Evolutionary conservation across 2,113 vertebrate species (phyloP).

Genomic region (Lycocorax pyrrhopterus): DNA sequence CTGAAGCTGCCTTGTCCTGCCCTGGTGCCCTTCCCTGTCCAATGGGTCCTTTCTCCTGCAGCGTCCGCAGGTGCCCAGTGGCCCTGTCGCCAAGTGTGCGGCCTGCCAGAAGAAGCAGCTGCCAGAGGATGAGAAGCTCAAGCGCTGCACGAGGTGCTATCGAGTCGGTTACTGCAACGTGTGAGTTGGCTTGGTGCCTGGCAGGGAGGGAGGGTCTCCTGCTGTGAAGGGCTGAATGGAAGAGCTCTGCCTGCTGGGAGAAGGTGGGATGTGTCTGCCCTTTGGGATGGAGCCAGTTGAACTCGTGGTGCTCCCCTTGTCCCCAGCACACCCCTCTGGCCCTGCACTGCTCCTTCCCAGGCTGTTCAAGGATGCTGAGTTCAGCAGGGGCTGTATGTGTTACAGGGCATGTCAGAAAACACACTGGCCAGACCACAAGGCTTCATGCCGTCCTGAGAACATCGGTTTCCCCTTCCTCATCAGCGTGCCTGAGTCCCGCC

Average conservation of each 20-base stretch:
- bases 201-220: not conserved
- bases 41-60: slow-evolving; percentile 44
- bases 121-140: slow-evolving; percentile 92
- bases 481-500: slow-evolving; percentile 89
- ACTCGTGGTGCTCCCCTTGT: accelerated
- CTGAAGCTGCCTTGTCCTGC: not conserved
- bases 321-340: not conserved
- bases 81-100: slow-evolving; percentile 89
- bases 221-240: not conserved
- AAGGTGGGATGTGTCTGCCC: not conserved
- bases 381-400: not conserved
- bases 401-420: slow-evolving; percentile 89
- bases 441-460: slow-evolving; percentile 87
- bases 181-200: slow-evolving; percentile 73
- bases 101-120: slow-evolving; percentile 92
- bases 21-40: not conserved
- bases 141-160: slow-evolving; percentile 94
- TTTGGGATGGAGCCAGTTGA: not conserved
- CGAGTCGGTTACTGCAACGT: slow-evolving; percentile 97
- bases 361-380: not conserved
- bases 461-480: slow-evolving; percentile 94
- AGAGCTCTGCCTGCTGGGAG: not conserved
- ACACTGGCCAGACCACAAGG: slow-evolving; percentile 93
- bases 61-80: slow-evolving; percentile 91
- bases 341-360: not conserved